Evolutionary conservation across 2,113 vertebrate genomes (phyloP), one percentile per base, ranked within the genome.

Genomic region (Romanogobio albipinnatus): DNA sequence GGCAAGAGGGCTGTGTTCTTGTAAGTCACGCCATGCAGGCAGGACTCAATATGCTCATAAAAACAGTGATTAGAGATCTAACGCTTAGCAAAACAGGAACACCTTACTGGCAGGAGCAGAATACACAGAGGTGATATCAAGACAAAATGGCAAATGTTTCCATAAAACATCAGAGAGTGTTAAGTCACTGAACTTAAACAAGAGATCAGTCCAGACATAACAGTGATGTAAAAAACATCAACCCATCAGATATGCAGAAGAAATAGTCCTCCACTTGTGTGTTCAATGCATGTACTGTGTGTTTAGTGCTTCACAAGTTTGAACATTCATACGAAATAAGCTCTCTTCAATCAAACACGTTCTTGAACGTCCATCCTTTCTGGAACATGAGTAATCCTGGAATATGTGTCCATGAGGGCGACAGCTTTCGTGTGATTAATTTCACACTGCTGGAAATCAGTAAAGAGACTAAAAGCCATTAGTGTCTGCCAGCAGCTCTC

Each of bases 61-160:
- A 62, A 81, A 85, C 64, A 64, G 39, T n/a, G 13, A 77, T 56
- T 64, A 73, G 33, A 53, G 83, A 84, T 66, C 73, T 66, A 84
- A 76, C 15, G 61, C 24, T 29, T 49, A 66, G 61, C 5, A 74
- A 39, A 74, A 89, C 78, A 73, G 56, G 81, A 89, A 82, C 84
- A 82, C 62, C 71, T 70, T 51, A 51, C 81, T 81, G 76, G 24
- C 13, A 84, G 66, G 66, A 85, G 56, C 36, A 76, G 17, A 82
- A 73, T 58, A 82, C 71, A 11, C 15, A 82, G 51, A 79, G 59
- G 56, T 74, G 61, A 84, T 68, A 77, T 39, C 75, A 24, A 84
- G 70, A 62, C 59, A 51, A 64, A 76, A 84, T 49, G 36, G 56
- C 61, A 76, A 84, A 84, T 64, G 73, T 84, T 84, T 76, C 61